Evolutionary conservation across 37 sponge, comb jelly and placozoan species (phyloP), one percentile per base, ranked within the genome.

Genomic region (Oscarella lobularis): DNA sequence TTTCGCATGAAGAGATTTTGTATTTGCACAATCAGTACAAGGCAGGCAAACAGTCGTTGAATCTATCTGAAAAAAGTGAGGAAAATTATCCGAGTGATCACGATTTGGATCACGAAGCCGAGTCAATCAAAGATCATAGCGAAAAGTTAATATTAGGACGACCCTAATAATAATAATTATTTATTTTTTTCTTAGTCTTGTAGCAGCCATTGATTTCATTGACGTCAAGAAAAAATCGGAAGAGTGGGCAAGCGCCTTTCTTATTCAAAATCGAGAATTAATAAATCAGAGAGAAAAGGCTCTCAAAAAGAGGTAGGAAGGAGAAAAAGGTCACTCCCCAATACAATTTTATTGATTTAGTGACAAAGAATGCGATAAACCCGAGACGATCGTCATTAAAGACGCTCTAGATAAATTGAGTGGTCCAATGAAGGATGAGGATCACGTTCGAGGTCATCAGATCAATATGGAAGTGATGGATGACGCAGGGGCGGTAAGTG

Each of bases 71-170:
- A 4, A 14, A 68, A 14, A 20, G 6, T 5, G 33, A 4, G 31
- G 71, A 68, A 5, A 14, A 68, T 14, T 68, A 34, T 68, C 71
- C 71, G 6, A 5, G 4, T 29, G 71, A 68, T 14, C 71, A 68
- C 33, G 71, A 68, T 68, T 35, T 35, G 6, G 71, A 68, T 35
- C 71, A 68, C 33, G 71, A 68, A 68, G 71, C 71, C 5, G 71
- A 68, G 31, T 5, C 71, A 34, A 68, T 68, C 31, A 68, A 5
- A 29, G 20, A 48, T 27, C 60, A 48, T 20, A 20, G 20, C 14
- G 20, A 20, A 48, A 48, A 48, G 60, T 48, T 48, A 20, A 20
- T 48, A 20, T 48, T 48, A 48, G 20, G 9, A 48, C 60, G 9
- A 48, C 60, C 20, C 20, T 20, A 48, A 27, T 48, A 48, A 48